A percentile compares a stretch with the other conserved stretches of the same genome.
Conservation (phyloP, 2,888 invertebrate genomes). For the Tromatobia lineatoria region DNA sequence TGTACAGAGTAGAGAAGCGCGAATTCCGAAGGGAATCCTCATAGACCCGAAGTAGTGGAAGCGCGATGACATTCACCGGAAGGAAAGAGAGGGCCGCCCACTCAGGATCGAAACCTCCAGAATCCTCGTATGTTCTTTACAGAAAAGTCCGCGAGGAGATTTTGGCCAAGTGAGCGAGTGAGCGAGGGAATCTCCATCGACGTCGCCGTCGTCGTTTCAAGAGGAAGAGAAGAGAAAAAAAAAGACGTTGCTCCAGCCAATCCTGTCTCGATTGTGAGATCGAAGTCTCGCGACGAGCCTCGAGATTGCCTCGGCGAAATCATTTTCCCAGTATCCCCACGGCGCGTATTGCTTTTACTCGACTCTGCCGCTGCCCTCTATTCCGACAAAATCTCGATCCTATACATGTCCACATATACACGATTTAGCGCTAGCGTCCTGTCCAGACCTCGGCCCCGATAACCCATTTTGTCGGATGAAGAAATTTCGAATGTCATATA, state of each 20-base stretch:
- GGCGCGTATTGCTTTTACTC: slow-evolving; percentile 35
- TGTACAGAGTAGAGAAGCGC: slow-evolving; percentile 41
- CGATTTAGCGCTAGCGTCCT: not conserved
- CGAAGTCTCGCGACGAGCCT: slow-evolving; percentile 56
- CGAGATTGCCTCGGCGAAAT: slow-evolving; percentile 62
- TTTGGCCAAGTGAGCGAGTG: slow-evolving; percentile 52
- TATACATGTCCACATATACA: not conserved
- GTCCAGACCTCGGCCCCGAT: slow-evolving; percentile 24
- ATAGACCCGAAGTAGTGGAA: slow-evolving; percentile 31
- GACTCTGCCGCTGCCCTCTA: slow-evolving; percentile 6
- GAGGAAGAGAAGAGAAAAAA: slow-evolving; percentile 18
- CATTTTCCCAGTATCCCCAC: slow-evolving; percentile 53
- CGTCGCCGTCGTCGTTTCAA: slow-evolving; percentile 5
- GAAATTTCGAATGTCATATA: slow-evolving; percentile 24
- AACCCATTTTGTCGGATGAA: slow-evolving; percentile 29
- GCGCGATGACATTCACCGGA: slow-evolving; percentile 56
- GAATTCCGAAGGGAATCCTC: slow-evolving; percentile 56
- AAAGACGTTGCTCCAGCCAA: slow-evolving; percentile 60
- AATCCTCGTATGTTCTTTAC: slow-evolving; percentile 47
- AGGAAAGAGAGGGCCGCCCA: slow-evolving; percentile 52
- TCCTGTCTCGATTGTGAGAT: slow-evolving; percentile 59
- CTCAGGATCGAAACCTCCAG: slow-evolving; percentile 48
- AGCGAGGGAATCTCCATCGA: slow-evolving; percentile 42
- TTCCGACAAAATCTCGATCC: slow-evolving; percentile 34
- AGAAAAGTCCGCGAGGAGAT: slow-evolving; percentile 35